A percentile compares a stretch with the other conserved stretches of the same genome.
phyloP scores from a whole-genome alignment of 2,888 invertebrate genomes.

The Noctua pronuba region DNA sequence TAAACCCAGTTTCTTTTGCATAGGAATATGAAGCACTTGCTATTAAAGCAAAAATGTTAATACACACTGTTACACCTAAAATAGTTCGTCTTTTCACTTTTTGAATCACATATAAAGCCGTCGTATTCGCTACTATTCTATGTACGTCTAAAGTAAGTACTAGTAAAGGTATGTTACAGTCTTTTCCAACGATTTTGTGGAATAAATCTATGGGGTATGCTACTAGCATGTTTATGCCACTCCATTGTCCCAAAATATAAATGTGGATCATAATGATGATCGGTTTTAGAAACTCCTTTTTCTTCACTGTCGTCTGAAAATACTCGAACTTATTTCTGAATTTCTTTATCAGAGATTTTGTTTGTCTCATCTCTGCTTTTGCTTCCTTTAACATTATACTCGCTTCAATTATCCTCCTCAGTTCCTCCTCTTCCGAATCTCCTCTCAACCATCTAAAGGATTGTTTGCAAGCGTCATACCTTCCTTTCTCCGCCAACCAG shows the following conservation, averaged over 20 bases:
- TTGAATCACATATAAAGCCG: constrained; percentile 81
- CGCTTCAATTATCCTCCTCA: constrained; percentile 76
- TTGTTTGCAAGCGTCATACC: constrained; percentile 87
- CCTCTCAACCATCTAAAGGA: constrained; percentile 91
- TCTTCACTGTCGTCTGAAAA: constrained; percentile 72
- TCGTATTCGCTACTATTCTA: constrained; percentile 79
- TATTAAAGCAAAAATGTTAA: constrained; percentile 76
- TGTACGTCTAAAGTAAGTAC: constrained; percentile 81
- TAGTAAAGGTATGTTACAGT: constrained; percentile 74
- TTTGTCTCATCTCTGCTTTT: constrained; percentile 67
- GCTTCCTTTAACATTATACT: constrained; percentile 74
- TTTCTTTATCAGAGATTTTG: constrained; percentile 68
- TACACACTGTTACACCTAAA: constrained; percentile 73
- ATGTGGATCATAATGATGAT: constrained; percentile 82
- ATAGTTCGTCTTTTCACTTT: constrained; percentile 81
- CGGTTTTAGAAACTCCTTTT: constrained; percentile 80
- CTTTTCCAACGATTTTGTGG: constrained; percentile 75
- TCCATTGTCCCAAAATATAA: constrained; percentile 79
- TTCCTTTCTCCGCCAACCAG: constrained; percentile 91
- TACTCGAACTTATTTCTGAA: constrained; percentile 70
- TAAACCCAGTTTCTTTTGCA: constrained; percentile 67
- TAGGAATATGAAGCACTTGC: constrained; percentile 77
- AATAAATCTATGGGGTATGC: constrained; percentile 80
- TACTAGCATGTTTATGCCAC: constrained; percentile 79
- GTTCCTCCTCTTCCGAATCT: constrained; percentile 79